Evolutionary conservation across 2,888 invertebrate genomes (phyloP).

Genomic region (Drosophila melanosoma): DNA sequence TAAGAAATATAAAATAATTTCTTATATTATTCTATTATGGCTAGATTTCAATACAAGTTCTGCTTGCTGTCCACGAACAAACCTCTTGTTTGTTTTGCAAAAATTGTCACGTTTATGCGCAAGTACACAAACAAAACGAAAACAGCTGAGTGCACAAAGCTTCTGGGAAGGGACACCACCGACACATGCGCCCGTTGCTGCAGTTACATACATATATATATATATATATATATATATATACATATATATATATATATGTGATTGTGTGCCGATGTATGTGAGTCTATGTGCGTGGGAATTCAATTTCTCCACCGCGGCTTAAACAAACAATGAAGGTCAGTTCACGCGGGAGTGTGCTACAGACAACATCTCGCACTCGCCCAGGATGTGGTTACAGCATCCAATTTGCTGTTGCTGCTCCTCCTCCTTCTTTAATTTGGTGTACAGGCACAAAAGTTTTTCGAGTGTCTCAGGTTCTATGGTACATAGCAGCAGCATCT

Average conservation of each 20-base stretch:
- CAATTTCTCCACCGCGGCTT: conserved; percentile 58
- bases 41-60: background rate
- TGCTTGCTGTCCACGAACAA: background rate
- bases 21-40: background rate
- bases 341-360: conserved; percentile 63
- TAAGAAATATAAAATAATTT: background rate
- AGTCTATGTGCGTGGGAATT: conserved; percentile 33
- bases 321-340: conserved; percentile 67
- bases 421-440: conserved; percentile 17
- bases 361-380: conserved; percentile 55
- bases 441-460: conserved; percentile 58
- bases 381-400: conserved; percentile 45
- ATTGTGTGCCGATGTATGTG: conserved; percentile 1
- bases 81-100: conserved; percentile 26
- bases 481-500: conserved; percentile 50
- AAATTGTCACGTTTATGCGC: conserved; percentile 60
- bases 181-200: conserved; percentile 56
- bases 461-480: conserved; percentile 54
- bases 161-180: conserved; percentile 44
- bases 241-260: conserved; percentile 13
- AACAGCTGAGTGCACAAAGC: conserved; percentile 58
- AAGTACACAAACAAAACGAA: conserved; percentile 67
- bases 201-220: conserved; percentile 8
- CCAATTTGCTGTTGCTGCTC: conserved; percentile 13
- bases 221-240: conserved; percentile 8